A percentile compares a stretch with the other conserved stretches of the same genome.
Conservation (phyloP, 2,113 vertebrate genomes). For the Porphyrio hochstetteri region DNA sequence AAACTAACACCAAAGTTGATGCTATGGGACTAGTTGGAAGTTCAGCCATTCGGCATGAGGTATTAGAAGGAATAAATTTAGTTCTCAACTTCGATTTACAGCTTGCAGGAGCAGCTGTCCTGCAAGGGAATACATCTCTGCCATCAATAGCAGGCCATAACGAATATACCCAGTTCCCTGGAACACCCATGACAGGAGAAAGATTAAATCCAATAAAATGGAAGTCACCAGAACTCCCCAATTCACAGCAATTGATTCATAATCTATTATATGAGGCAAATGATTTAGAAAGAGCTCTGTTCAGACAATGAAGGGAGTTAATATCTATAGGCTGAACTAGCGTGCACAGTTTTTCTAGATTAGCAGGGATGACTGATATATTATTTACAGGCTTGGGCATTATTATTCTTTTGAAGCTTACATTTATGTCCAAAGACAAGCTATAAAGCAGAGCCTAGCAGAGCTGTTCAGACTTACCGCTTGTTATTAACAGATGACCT, state of each 20-base stretch:
- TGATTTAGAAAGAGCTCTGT: constrained; percentile 54
- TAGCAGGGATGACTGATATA: constrained; percentile 11
- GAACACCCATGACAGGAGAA: constrained; percentile 38
- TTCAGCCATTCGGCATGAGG: background rate
- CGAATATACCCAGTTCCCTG: background rate
- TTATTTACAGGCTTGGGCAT: constrained; percentile 18
- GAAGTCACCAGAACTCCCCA: constrained; percentile 29
- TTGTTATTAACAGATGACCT: constrained; percentile 48
- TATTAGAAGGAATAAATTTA: constrained; percentile 49
- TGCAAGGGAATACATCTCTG: constrained; percentile 27
- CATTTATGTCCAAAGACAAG: constrained; percentile 23
- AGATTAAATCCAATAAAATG: constrained; percentile 56
- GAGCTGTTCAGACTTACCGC: background rate
- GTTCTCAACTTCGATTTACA: constrained; percentile 50
- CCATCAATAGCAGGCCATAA: constrained; percentile 12
- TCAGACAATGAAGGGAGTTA: constrained; percentile 1
- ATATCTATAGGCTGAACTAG: constrained; percentile 7
- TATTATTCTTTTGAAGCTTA: constrained; percentile 22
- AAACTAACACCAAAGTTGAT: constrained; percentile 26
- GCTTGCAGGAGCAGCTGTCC: constrained; percentile 1
- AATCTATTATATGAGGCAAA: constrained; percentile 43
- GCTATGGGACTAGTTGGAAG: constrained; percentile 1
- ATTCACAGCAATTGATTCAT: constrained; percentile 13
- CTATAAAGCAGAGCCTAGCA: background rate
- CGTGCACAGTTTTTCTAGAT: constrained; percentile 6